These are phyloP conservation scores for Brachionus manjavacas DNA, from an alignment of 1,140 invertebrate species.

Conservation along the genomic window DNA sequence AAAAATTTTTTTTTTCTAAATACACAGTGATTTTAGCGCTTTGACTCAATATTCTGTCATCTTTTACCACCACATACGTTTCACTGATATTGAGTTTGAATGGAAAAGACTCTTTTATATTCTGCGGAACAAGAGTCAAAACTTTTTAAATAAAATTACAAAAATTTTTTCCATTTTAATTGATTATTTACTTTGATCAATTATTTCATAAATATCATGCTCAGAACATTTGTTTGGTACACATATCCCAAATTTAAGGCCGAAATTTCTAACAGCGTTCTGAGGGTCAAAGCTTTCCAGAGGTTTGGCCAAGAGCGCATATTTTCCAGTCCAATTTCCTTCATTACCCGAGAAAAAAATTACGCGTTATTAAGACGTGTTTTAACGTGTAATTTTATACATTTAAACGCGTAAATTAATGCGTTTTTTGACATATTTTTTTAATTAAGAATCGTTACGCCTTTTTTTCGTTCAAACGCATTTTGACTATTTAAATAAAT, in stretches of 20 bases:
- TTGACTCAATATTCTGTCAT: not conserved
- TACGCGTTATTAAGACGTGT: too few relatives aligned
- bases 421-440: too few relatives aligned
- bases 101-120: not conserved
- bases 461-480: too few relatives aligned
- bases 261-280: constrained; percentile 42
- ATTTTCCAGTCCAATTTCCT: constrained; percentile 1
- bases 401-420: too few relatives aligned
- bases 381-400: too few relatives aligned
- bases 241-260: constrained; percentile 45
- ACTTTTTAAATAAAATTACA: not conserved
- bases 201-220: constrained; percentile 22
- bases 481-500: too few relatives aligned
- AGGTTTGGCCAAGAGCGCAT: not conserved
- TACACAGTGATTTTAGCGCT: not conserved
- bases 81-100: not conserved
- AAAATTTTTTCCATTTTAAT: not conserved
- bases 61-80: not conserved
- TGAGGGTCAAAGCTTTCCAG: not conserved
- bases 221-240: constrained; percentile 12
- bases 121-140: not conserved
- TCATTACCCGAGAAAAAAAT: not conserved
- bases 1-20: not conserved
- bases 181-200: not conserved
- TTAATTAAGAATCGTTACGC: too few relatives aligned